Conservation (phyloP, 2,888 invertebrate genomes). For the Atrina japonica region DNA sequence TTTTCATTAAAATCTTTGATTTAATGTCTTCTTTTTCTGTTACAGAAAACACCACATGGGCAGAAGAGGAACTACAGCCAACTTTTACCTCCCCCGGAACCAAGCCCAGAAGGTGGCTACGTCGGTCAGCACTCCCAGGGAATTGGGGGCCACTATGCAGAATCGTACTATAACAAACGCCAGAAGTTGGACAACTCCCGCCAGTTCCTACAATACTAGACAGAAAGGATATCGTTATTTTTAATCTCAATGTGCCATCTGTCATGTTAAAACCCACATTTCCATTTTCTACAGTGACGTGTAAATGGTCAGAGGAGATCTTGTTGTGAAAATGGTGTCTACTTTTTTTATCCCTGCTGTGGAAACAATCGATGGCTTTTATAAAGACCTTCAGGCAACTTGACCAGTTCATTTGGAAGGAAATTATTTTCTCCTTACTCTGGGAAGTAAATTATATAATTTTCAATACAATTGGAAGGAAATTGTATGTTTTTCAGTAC, state of each 20-base stretch:
- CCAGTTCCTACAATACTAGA: conserved; percentile 16
- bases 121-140: conserved; percentile 83
- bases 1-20: too few relatives aligned
- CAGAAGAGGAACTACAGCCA: conserved; percentile 82
- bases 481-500: too few relatives aligned
- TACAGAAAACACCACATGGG: conserved; percentile 68
- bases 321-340: too few relatives aligned
- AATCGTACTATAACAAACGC: conserved; percentile 78
- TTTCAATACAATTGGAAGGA: too few relatives aligned
- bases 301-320: too few relatives aligned
- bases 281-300: too few relatives aligned
- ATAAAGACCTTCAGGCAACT: too few relatives aligned
- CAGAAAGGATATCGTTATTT: neutral
- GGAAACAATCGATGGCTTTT: too few relatives aligned
- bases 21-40: conserved; percentile 11
- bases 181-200: conserved; percentile 42
- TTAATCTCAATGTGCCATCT: neutral
- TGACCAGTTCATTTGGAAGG: too few relatives aligned
- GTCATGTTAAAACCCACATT: neutral
- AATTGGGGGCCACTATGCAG: conserved; percentile 83
- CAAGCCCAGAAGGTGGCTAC: conserved; percentile 82
- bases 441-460: too few relatives aligned
- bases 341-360: too few relatives aligned
- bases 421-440: too few relatives aligned
- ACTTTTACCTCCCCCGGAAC: conserved; percentile 82